Base-by-base conservation (phyloP, 2,113 vertebrate genomes). In the Solea senegalensis region DNA sequence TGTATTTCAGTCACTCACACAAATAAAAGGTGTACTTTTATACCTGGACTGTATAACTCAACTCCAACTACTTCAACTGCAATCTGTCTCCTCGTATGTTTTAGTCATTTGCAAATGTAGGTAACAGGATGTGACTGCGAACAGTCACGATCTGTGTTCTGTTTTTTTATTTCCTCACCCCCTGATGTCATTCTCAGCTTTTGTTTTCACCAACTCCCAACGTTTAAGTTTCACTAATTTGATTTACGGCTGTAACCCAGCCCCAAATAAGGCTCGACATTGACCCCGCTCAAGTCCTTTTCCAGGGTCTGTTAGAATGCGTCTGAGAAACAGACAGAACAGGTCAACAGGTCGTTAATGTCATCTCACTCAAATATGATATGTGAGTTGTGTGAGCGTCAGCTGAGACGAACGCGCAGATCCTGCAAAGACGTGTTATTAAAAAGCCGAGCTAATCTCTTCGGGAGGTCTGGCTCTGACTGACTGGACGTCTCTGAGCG, bases 181-280 rank as follows among this genome's bases (percentile, higher is more conserved):
- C 54, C 41, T 73, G 71, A 72, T 78, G 70, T 66, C 46, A 55
- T 70, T 70, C 44, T 78, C 74, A 69, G 45, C 69, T 65, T 75
- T 74, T 62, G 73, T 74, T 58, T 48, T 74, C 56, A 78, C 34
- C 54, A 51, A 50, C 26, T 78, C 72, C n/a, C 45, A 59, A 10
- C n/a, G 9, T 78, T 73, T 69, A 46, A 55, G 74, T 81, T 83
- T 49, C 68, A 61, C 68, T 80, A 74, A 88, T 86, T 84, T 34
- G 9, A 80, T 86, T 76, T 71, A 60, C 57, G 15, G 66, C 60
- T 76, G 53, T 59, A 79, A 64, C 40, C 61, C 53, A 3, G 58
- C 40, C 12, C 77, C 59, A 77, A 60, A 84, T 62, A 15, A 26
- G 79, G 64, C 50, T 63, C 70, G 64, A 51, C 63, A 61, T 75